These are phyloP conservation scores for Phortica okadai DNA, from an alignment of 2,888 invertebrate species.

Conservation along the genomic window DNA sequence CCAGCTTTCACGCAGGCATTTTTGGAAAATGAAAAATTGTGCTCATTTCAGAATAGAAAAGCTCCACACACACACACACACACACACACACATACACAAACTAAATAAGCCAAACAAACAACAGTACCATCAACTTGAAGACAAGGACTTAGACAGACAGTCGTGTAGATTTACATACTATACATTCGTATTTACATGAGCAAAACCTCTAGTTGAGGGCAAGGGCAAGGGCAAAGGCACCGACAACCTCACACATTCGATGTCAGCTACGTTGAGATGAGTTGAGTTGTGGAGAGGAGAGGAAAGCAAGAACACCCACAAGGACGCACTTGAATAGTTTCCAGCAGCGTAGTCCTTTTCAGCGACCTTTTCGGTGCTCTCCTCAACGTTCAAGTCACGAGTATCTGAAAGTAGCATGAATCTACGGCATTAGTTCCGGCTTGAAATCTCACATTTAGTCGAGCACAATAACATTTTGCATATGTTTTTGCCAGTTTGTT, in stretches of 20 bases:
- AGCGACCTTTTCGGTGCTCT: not conserved
- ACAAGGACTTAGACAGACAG: conserved; percentile 15
- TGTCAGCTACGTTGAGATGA: not conserved
- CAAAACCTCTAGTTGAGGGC: conserved; percentile 2
- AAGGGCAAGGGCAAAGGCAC: conserved; percentile 3
- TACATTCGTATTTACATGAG: not conserved
- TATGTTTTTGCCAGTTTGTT: conserved; percentile 30
- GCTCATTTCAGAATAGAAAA: conserved; percentile 30
- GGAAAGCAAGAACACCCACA: not conserved
- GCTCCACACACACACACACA: not conserved
- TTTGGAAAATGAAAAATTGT: conserved; percentile 31
- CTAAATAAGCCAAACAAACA: conserved; percentile 17
- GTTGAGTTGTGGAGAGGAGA: not conserved
- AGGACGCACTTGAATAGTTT: conserved; percentile 28
- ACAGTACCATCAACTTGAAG: not conserved
- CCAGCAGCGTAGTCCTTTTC: not conserved
- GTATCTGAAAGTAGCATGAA: not conserved
- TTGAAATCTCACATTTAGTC: conserved; percentile 1
- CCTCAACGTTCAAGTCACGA: not conserved
- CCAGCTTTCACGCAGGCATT: conserved; percentile 12
- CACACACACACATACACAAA: not conserved
- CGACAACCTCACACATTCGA: not conserved
- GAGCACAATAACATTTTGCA: conserved; percentile 17
- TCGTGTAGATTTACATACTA: conserved; percentile 3
- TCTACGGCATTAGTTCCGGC: not conserved